These are phyloP conservation scores for Rhopalosiphum nymphaeae DNA, from an alignment of 2,888 invertebrate genomes.

Conservation along the genomic window DNA sequence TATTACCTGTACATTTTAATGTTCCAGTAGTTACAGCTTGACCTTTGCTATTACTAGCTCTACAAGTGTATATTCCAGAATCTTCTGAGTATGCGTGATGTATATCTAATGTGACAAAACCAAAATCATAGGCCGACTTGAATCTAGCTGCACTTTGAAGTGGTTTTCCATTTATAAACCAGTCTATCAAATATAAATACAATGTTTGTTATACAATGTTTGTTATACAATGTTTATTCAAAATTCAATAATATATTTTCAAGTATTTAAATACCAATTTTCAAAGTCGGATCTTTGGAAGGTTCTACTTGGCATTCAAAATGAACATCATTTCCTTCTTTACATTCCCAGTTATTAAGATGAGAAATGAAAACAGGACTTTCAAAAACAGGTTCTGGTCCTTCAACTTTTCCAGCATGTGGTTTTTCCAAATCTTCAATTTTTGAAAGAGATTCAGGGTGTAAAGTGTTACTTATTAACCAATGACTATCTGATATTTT, in stretches of 20 bases:
- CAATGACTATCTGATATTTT: slow-evolving; percentile 90
- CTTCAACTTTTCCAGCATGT: slow-evolving; percentile 77
- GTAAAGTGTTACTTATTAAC: slow-evolving; percentile 87
- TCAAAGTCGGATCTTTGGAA: slow-evolving; percentile 89
- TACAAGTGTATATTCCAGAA: slow-evolving; percentile 91
- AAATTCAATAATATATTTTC: not conserved
- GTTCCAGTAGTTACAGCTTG: slow-evolving; percentile 92
- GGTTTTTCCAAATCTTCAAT: slow-evolving; percentile 89
- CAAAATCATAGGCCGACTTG: slow-evolving; percentile 95
- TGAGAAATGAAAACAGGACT: slow-evolving; percentile 91
- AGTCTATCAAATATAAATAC: slow-evolving; percentile 74
- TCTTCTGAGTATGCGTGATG: slow-evolving; percentile 90
- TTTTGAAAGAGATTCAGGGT: slow-evolving; percentile 89
- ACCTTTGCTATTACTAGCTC: slow-evolving; percentile 89
- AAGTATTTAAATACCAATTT: slow-evolving; percentile 73
- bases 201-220: not conserved
- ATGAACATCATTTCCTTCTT: slow-evolving; percentile 88
- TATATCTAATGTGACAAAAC: slow-evolving; percentile 92
- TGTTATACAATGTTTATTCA: not conserved
- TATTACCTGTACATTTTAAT: slow-evolving; percentile 83
- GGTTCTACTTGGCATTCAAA: slow-evolving; percentile 95
- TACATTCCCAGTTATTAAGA: slow-evolving; percentile 89
- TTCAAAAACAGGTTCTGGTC: slow-evolving; percentile 84
- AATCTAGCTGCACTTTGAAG: slow-evolving; percentile 90
- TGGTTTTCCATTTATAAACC: slow-evolving; percentile 94